phyloP scores from a whole-genome alignment of 2,113 vertebrate species.

The Xenopus borealis region DNA sequence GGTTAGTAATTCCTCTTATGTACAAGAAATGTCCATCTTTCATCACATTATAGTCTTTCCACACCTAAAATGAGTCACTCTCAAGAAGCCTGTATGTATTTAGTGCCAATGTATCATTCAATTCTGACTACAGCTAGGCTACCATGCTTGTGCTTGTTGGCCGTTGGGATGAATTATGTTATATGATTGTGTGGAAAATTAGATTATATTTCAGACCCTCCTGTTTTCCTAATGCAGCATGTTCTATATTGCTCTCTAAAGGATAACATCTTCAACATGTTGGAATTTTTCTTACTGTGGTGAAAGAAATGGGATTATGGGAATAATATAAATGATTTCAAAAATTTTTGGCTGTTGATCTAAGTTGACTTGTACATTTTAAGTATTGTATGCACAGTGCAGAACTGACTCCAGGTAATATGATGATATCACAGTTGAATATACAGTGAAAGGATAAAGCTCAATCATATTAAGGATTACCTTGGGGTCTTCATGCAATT shows the following conservation, averaged over 20 bases:
- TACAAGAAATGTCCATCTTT: conserved; percentile 23
- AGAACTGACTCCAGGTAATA: too few species aligned
- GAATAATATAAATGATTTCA: too few species aligned
- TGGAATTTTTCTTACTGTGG: neutral
- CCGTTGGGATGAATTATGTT: conserved; percentile 7
- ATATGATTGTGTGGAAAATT: conserved; percentile 22
- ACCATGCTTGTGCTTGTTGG: neutral
- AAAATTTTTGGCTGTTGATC: too few species aligned
- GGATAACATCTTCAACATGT: conserved; percentile 16
- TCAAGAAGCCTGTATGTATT: neutral
- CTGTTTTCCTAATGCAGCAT: conserved; percentile 16
- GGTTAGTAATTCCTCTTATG: conserved; percentile 14
- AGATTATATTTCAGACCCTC: neutral
- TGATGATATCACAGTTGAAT: too few species aligned
- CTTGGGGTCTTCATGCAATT: too few species aligned
- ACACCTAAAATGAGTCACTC: conserved; percentile 39
- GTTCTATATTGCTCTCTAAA: conserved; percentile 19
- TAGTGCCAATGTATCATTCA: conserved; percentile 13
- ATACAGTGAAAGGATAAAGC: too few species aligned
- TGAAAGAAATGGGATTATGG: neutral
- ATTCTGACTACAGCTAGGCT: neutral
- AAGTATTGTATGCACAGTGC: too few species aligned
- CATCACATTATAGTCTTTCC: conserved; percentile 23
- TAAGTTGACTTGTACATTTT: too few species aligned
- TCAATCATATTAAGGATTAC: too few species aligned